Evolutionary conservation across 2,113 vertebrate genomes (phyloP).

Genomic region (Vanacampus margaritifer): DNA sequence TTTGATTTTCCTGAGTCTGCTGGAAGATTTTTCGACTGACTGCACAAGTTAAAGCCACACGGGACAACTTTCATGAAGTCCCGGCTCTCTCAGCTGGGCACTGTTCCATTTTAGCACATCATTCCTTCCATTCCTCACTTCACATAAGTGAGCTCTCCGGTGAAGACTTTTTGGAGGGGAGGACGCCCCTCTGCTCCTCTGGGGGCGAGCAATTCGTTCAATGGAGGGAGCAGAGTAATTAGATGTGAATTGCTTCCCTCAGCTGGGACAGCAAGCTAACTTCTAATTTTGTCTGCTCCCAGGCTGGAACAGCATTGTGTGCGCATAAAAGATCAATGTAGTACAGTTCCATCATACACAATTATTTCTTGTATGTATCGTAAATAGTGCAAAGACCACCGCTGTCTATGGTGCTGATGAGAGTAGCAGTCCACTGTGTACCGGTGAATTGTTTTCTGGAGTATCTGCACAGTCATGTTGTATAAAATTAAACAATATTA

Average conservation of each 20-base stretch:
- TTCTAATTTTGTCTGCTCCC: slow-evolving; percentile 24
- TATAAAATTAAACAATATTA: no score
- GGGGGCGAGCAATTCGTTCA: slow-evolving; percentile 25
- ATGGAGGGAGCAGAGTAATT: slow-evolving; percentile 37
- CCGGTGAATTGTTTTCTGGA: neutral
- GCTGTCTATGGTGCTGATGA: slow-evolving; percentile 9
- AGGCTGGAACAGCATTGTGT: slow-evolving; percentile 27
- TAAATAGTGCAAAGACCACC: neutral
- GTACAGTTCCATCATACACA: neutral
- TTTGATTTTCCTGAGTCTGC: slow-evolving; percentile 36
- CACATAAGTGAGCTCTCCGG: slow-evolving; percentile 37
- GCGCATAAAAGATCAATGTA: no score
- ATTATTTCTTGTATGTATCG: neutral
- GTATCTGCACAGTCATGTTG: no score
- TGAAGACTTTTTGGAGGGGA: slow-evolving; percentile 30
- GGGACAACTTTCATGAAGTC: slow-evolving; percentile 50
- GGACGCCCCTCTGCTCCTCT: slow-evolving; percentile 35
- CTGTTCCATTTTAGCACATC: slow-evolving; percentile 49
- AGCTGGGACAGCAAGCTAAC: slow-evolving; percentile 46
- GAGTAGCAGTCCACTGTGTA: neutral
- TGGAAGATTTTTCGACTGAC: slow-evolving; percentile 41
- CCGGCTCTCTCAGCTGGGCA: slow-evolving; percentile 39
- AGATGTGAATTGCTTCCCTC: slow-evolving; percentile 35
- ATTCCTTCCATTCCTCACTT: slow-evolving; percentile 28
- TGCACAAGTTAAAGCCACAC: slow-evolving; percentile 41